Base-by-base conservation (phyloP, 2,888 invertebrate genomes). In the Operophtera brumata region DNA sequence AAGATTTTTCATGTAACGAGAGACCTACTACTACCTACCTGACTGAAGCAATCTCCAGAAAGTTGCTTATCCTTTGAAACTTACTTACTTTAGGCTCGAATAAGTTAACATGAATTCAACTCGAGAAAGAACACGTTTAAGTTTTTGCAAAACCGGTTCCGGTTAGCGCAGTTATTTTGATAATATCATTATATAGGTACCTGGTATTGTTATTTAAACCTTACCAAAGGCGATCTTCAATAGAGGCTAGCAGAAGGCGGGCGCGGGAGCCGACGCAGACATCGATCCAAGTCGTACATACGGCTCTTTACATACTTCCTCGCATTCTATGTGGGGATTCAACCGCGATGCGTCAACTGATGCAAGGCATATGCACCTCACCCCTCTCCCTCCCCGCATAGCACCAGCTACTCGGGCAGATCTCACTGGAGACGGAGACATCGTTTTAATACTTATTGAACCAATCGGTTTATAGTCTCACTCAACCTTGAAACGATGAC, bases 281-380 rank as follows among this genome's bases (percentile, higher is more conserved):
- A 89, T 88, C 85, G 88, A 88, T 87, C 87, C 85, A 75, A 73
- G 81, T 80, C 83, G 84, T 87, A 87, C 86, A 71, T 88, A 81
- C 77, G 63, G 70, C 72, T 68, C 84, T 84, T 74, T 86, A 86
- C 85, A 86, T 86, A 84, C 76, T 80, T 82, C 82, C 82, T 82
- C 82, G 77, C 80, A 77, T 76, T 75, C 76, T 86, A 86, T 86
- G 84, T 87, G 80, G 86, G 83, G 85, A 84, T 85, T 84, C 83
- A 84, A 84, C 83, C 78, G 84, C 84, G 84, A 87, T 87, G 88
- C 87, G 86, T 87, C 86, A 87, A 86, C 82, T 74, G 76, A 81
- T 87, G 86, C 86, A 77, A 76, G 77, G 74, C 73, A 87, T 78
- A 82, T 30, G 30, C 75, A 65, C 71, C 50, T 50, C 57, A 12